Percentiles rank a stretch among this genome's conserved stretches.
phyloP scores from a whole-genome alignment of 2,888 invertebrate genomes.

The Andrena marginata region DNA sequence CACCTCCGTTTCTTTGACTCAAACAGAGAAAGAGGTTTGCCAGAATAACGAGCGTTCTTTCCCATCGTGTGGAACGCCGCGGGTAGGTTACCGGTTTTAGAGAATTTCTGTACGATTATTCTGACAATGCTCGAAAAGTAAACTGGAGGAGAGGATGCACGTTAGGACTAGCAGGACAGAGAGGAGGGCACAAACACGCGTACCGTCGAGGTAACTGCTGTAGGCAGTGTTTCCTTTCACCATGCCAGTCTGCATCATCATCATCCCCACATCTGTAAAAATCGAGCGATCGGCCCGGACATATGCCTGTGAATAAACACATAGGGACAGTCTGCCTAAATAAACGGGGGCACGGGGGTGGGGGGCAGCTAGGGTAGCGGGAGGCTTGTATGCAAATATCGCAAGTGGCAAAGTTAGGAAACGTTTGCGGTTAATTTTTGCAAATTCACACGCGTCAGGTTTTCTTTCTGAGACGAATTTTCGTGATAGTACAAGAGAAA shows the following conservation, averaged over 20 bases:
- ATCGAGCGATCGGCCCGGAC: constrained; percentile 81
- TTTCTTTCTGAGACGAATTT: too few species aligned
- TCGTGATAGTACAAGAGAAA: too few species aligned
- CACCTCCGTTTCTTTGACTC: constrained; percentile 25
- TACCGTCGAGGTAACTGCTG: constrained; percentile 93
- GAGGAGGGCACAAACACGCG: constrained; percentile 85
- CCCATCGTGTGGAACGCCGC: not conserved
- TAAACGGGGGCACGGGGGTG: not conserved
- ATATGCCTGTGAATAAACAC: constrained; percentile 63
- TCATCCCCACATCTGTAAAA: constrained; percentile 98
- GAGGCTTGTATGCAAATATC: not conserved
- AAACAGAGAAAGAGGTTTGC: constrained; percentile 50
- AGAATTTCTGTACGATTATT: constrained; percentile 34
- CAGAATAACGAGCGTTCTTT: constrained; percentile 48
- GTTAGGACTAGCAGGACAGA: constrained; percentile 59
- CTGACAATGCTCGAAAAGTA: constrained; percentile 58
- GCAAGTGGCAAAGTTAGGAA: not conserved
- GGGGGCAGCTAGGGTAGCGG: not conserved
- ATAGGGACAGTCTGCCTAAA: constrained; percentile 1
- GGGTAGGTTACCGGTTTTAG: too few species aligned
- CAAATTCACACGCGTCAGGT: not conserved
- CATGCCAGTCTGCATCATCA: constrained; percentile 98
- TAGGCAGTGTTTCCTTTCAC: constrained; percentile 94
- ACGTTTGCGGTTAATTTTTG: too few species aligned
- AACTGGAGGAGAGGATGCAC: constrained; percentile 48